Evolutionary conservation across 1,140 invertebrate genomes (phyloP), one percentile per base, ranked within the genome.

Genomic region (Apis mellifera): DNA sequence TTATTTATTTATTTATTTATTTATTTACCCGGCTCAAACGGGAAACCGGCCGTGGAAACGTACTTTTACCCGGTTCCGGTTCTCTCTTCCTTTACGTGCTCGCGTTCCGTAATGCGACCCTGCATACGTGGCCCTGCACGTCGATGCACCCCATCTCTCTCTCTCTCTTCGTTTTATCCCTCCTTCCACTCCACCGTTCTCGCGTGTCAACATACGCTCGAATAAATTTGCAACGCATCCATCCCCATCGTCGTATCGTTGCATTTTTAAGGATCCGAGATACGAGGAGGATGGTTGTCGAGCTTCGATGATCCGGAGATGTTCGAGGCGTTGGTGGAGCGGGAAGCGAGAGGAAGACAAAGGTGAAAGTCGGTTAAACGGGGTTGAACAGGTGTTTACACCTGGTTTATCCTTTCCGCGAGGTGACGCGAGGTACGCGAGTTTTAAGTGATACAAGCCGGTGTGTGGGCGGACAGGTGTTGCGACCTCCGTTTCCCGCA

Each of bases 1-100:
- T 92, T 91, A 92, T 88, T 91, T 91, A 90, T 90, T 91, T 88
- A 90, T 90, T 91, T 88, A 90, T 89, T 91, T 92, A 91, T 92
- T 92, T 91, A 92, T 88, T 91, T 91, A 90, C 78, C 87, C 78
- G 80, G 32, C 15, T 74, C 78, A 42, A 76, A 68, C 62, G 65
- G 71, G 59, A 75, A 84, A 84, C 86, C 69, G 78, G 78, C 85
- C 76, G 80, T 86, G 87, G 88, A 90, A 91, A 88, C 87, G 84
- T 84, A 79, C 69, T 78, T 78, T 87, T 86, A 78, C 76, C 72
- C 89, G 85, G 77, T 82, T 73, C 62, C 78, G 74, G 32, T 42
- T 42, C 32, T 74, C 75, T 59, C 84, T 65, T 82, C 82, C 84
- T 88, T 42, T 90, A 92, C 91, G 91, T 92, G 90, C 90, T 86